phyloP scores from a whole-genome alignment of 2,113 vertebrate genomes.

The Bubo scandiacus region DNA sequence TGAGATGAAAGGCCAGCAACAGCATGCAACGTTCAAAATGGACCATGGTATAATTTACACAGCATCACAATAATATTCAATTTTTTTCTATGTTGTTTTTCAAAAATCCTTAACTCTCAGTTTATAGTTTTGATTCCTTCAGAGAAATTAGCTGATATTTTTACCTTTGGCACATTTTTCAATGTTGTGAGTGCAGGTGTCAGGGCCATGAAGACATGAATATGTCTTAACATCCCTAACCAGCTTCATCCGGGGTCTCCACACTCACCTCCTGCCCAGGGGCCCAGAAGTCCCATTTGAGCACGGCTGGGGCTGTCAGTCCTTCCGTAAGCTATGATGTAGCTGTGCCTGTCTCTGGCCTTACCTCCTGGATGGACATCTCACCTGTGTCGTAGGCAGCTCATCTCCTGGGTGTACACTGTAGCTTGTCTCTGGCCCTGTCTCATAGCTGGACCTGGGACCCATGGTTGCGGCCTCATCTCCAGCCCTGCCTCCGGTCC shows the following conservation, averaged over 20 bases:
- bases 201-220: neutral
- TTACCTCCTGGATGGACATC: neutral
- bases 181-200: neutral
- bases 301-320: accelerated
- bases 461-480: neutral
- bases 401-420: neutral
- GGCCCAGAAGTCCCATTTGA: neutral
- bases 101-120: neutral
- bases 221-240: neutral
- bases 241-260: neutral
- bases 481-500: neutral
- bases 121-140: neutral
- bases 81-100: neutral
- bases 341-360: neutral
- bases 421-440: neutral
- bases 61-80: neutral
- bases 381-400: neutral
- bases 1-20: neutral
- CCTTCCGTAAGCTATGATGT: neutral
- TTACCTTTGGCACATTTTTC: neutral
- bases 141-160: neutral
- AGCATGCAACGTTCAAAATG: neutral
- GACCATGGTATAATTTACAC: neutral
- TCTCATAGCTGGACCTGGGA: neutral
- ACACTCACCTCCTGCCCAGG: neutral